phyloP scores from a whole-genome alignment of 2,797 vertebrate species.

The Gouania willdenowi region DNA sequence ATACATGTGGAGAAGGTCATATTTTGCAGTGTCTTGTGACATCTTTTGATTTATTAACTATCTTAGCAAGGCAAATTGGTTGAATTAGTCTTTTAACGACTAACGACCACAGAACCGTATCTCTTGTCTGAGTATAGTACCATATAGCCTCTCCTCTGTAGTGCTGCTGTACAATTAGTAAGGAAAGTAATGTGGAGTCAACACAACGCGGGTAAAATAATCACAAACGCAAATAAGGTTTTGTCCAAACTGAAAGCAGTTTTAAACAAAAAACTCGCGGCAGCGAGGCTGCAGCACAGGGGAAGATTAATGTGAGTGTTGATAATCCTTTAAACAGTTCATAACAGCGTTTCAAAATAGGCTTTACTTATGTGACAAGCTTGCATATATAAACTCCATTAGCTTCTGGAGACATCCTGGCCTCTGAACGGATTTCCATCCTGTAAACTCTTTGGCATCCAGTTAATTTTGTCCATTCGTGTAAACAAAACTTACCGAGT shows the following conservation, averaged over 20 bases:
- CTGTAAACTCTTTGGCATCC: slow-evolving; percentile 73
- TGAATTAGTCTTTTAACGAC: no score
- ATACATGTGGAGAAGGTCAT: no score
- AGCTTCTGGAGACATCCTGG: slow-evolving; percentile 20
- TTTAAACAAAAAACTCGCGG: slow-evolving; percentile 21
- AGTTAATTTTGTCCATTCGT: slow-evolving; percentile 36
- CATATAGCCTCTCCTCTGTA: no score
- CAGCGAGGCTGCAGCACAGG: slow-evolving; percentile 18
- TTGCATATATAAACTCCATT: slow-evolving; percentile 60
- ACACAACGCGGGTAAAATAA: slow-evolving; percentile 15
- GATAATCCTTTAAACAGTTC: slow-evolving; percentile 26
- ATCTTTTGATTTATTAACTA: no score
- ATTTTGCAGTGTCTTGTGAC: no score
- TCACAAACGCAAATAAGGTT: slow-evolving; percentile 7
- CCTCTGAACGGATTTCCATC: slow-evolving; percentile 45
- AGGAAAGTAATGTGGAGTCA: slow-evolving; percentile 14
- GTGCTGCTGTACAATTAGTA: slow-evolving; percentile 16
- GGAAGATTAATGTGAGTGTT: slow-evolving; percentile 36
- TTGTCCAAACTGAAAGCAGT: slow-evolving; percentile 48
- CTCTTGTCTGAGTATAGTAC: no score
- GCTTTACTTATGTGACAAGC: slow-evolving; percentile 43
- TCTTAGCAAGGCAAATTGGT: no score
- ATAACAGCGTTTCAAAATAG: slow-evolving; percentile 33
- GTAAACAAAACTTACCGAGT: slow-evolving; percentile 55
- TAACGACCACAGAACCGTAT: no score